A percentile compares a stretch with the other conserved stretches of the same genome.
Evolutionary conservation across 1,140 invertebrate species (phyloP).

Genomic region (Nasonia vitripennis): DNA sequence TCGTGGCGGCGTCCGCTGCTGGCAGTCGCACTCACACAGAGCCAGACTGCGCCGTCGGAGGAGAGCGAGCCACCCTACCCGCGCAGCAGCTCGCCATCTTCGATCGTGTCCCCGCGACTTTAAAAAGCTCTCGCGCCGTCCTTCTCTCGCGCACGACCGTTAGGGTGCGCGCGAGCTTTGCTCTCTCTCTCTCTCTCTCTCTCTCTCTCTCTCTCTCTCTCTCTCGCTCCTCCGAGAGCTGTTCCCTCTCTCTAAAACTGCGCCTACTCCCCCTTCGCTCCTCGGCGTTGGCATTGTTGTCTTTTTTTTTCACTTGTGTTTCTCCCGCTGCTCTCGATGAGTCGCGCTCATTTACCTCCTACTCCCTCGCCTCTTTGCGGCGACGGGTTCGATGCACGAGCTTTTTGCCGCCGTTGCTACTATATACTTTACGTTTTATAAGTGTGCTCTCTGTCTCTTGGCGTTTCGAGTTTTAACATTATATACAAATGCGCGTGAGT

Average conservation of each 20-base stretch:
- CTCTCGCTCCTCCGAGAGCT: background rate
- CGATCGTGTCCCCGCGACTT: constrained; percentile 53
- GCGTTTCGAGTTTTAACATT: too few species aligned
- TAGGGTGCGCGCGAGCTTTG: constrained; percentile 4
- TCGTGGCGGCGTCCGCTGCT: background rate
- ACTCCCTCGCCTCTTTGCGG: background rate
- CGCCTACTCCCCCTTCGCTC: background rate
- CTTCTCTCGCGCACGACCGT: background rate
- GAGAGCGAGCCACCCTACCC: constrained; percentile 66
- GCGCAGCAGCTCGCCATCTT: constrained; percentile 68
- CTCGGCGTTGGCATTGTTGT: background rate
- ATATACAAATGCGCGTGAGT: too few species aligned
- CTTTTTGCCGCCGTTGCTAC: too few species aligned
- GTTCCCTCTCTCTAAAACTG: background rate
- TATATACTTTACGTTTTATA: too few species aligned
- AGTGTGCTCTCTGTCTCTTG: too few species aligned
- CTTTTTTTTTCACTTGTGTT: background rate
- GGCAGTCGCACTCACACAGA: background rate
- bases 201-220: background rate
- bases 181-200: background rate
- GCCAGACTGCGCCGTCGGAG: background rate
- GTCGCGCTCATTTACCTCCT: background rate
- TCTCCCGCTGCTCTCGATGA: background rate
- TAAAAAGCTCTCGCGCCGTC: constrained; percentile 42
- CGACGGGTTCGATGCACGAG: too few species aligned